These are phyloP conservation scores for Dinoponera quadriceps DNA, from an alignment of 1,140 invertebrate genomes.

Conservation along the genomic window DNA sequence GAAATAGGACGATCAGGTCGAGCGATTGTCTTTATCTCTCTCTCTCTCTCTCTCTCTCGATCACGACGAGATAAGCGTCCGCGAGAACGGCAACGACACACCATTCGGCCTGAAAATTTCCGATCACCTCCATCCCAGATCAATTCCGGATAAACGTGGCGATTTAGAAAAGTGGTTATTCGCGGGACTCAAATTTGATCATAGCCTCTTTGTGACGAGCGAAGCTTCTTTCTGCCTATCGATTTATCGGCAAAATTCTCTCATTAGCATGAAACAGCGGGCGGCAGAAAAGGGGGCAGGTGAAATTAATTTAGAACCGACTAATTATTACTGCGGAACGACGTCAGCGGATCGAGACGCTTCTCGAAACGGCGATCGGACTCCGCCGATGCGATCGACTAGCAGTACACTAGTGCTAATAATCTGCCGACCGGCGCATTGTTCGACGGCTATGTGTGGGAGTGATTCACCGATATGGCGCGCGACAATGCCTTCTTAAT, in stretches of 20 bases:
- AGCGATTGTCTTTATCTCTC: too few relatives aligned
- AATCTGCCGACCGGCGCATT: conserved; percentile 55
- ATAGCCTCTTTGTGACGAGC: too few relatives aligned
- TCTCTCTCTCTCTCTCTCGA: too few relatives aligned
- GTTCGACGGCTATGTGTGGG: conserved; percentile 45
- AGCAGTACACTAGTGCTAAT: conserved; percentile 21
- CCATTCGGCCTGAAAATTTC: neutral
- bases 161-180: neutral
- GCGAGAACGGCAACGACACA: neutral
- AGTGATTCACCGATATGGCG: conserved; percentile 67
- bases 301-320: conserved; percentile 13
- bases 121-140: neutral
- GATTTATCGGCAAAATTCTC: neutral
- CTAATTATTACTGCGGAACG: conserved; percentile 34
- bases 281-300: too few relatives aligned
- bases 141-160: neutral
- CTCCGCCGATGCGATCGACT: conserved; percentile 8
- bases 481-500: conserved; percentile 72
- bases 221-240: neutral
- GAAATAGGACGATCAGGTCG: too few relatives aligned
- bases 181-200: too few relatives aligned
- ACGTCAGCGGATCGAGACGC: conserved; percentile 15
- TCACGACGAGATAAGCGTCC: too few relatives aligned
- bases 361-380: neutral
- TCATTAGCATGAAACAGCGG: neutral